Conservation (phyloP, 2,113 vertebrate species). For the Ciconia boyciana region DNA sequence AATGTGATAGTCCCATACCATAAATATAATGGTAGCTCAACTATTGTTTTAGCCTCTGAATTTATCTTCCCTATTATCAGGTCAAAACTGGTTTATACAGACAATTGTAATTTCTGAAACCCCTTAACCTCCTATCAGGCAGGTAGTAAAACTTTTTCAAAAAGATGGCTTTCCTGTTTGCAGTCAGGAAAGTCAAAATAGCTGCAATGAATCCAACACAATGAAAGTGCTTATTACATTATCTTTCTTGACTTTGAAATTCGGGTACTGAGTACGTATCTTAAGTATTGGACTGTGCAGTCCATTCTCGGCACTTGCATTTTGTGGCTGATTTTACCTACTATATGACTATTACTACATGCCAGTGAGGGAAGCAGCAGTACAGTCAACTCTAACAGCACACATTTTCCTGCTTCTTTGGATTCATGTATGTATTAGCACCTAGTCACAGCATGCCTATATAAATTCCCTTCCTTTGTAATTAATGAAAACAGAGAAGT, state of each 20-base stretch:
- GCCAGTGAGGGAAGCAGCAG: neutral
- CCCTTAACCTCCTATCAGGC: neutral
- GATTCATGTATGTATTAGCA: neutral
- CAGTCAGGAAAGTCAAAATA: neutral
- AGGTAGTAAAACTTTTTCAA: neutral
- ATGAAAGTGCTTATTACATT: neutral
- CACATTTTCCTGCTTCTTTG: neutral
- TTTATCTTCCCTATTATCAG: neutral
- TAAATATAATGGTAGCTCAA: neutral
- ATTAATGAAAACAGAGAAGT: neutral
- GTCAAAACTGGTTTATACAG: neutral
- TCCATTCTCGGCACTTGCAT: neutral
- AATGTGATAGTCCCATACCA: accelerated
- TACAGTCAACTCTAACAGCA: neutral
- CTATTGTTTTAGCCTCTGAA: neutral
- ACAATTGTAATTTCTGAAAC: neutral
- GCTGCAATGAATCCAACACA: neutral
- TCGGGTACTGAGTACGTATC: neutral
- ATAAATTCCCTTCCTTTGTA: neutral
- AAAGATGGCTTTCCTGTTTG: neutral
- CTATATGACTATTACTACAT: neutral
- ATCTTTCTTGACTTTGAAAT: neutral
- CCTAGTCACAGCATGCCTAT: neutral
- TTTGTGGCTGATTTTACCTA: neutral
- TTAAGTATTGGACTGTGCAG: neutral